These are phyloP conservation scores for Etheostoma cragini DNA, from an alignment of 2,113 vertebrate species.

Conservation along the genomic window DNA sequence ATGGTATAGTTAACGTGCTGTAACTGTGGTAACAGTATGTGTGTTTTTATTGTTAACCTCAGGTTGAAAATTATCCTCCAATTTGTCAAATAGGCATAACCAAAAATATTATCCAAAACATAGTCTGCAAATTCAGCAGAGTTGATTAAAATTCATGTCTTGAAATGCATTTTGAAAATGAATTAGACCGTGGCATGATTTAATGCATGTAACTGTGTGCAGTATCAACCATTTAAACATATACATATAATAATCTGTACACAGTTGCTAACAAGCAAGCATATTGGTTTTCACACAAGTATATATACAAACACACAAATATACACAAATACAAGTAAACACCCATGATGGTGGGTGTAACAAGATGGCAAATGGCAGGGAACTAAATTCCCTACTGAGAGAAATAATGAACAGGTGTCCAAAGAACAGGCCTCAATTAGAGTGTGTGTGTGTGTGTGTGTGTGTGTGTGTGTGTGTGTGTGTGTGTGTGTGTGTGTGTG, in stretches of 20 bases:
- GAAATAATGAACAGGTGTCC: constrained; percentile 78
- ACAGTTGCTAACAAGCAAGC: not conserved
- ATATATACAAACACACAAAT: constrained; percentile 1
- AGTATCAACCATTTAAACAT: not conserved
- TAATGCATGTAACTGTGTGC: not conserved
- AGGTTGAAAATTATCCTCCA: not conserved
- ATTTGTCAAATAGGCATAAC: constrained; percentile 19
- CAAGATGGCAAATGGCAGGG: constrained; percentile 61
- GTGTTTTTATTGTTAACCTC: not conserved
- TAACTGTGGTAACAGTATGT: not conserved
- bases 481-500: constrained; percentile 14
- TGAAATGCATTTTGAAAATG: constrained; percentile 16
- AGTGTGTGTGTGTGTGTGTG: constrained; percentile 25
- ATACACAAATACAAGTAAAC: constrained; percentile 35
- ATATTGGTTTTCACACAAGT: not conserved
- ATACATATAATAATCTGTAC: not conserved
- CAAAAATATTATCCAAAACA: constrained; percentile 7
- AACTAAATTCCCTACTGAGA: constrained; percentile 58
- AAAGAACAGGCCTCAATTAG: constrained; percentile 54
- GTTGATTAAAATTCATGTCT: constrained; percentile 5
- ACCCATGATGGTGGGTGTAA: constrained; percentile 47
- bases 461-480: constrained; percentile 16
- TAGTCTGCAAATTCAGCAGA: not conserved
- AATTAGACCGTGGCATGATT: constrained; percentile 8
- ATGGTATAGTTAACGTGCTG: not conserved